Conservation (phyloP, 2,797 vertebrate species). For the Lagorchestes hirsutus region DNA sequence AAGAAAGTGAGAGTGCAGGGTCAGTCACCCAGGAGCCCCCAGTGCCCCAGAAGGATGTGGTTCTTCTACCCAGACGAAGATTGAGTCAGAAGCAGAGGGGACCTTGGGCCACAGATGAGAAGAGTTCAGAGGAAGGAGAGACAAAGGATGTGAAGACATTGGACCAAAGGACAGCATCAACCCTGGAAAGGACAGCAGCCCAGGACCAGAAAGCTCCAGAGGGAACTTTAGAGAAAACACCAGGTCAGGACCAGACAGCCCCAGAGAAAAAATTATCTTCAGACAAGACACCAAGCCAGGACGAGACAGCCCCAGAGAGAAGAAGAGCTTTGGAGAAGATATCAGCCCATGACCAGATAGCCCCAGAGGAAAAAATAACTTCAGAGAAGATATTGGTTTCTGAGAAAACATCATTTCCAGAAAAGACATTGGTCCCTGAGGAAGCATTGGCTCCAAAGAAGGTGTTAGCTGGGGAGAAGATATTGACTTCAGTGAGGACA, state of each 20-base stretch:
- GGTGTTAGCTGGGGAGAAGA: slow-evolving; percentile 44
- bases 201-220: rapidly evolving
- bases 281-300: slow-evolving; percentile 38
- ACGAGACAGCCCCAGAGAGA: too few species aligned
- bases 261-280: too few species aligned
- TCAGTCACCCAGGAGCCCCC: neutral
- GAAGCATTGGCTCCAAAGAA: slow-evolving; percentile 75
- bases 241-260: too few species aligned
- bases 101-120: neutral
- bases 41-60: neutral
- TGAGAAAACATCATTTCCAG: neutral
- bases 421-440: slow-evolving; percentile 61
- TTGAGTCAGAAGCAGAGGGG: slow-evolving; percentile 61
- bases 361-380: neutral
- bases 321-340: neutral
- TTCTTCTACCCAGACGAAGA: neutral
- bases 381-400: neutral
- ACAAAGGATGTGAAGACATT: slow-evolving; percentile 37
- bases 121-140: rapidly evolving
- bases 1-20: slow-evolving; percentile 51
- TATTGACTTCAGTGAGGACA: neutral
- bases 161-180: neutral
- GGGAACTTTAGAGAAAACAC: slow-evolving; percentile 46
- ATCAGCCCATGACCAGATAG: rapidly evolving
- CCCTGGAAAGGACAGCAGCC: neutral